These are phyloP conservation scores for Alcis repandata DNA, from an alignment of 2,888 invertebrate species.

Conservation along the genomic window DNA sequence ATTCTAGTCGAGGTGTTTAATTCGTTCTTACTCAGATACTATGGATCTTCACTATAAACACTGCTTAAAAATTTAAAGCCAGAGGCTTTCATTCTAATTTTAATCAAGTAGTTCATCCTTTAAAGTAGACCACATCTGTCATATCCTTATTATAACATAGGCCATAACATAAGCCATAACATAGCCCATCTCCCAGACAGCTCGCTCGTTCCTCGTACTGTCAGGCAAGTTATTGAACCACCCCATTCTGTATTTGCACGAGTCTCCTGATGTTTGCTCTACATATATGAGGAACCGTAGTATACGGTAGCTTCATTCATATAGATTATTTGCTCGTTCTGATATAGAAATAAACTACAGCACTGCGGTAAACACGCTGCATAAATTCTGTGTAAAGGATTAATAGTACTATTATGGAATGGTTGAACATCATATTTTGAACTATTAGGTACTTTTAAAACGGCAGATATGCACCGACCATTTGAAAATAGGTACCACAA, in stretches of 20 bases:
- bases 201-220: background rate
- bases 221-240: slow-evolving; percentile 6
- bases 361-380: background rate
- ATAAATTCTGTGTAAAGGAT: background rate
- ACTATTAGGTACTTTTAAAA: too few relatives aligned
- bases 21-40: too few relatives aligned
- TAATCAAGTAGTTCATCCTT: too few relatives aligned
- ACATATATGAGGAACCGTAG: slow-evolving; percentile 10
- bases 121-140: too few relatives aligned
- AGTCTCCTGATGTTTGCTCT: slow-evolving; percentile 13
- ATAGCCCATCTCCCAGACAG: background rate
- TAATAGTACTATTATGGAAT: too few relatives aligned
- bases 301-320: background rate
- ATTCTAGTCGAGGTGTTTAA: too few relatives aligned
- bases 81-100: too few relatives aligned
- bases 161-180: background rate
- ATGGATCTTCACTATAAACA: too few relatives aligned
- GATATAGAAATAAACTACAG: background rate
- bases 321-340: background rate
- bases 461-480: too few relatives aligned
- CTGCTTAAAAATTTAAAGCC: too few relatives aligned
- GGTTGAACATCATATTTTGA: background rate
- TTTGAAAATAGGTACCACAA: background rate
- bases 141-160: background rate
- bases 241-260: slow-evolving; percentile 5